Conservation (phyloP, 2,113 vertebrate genomes). For the Emydura subglobosa region DNA sequence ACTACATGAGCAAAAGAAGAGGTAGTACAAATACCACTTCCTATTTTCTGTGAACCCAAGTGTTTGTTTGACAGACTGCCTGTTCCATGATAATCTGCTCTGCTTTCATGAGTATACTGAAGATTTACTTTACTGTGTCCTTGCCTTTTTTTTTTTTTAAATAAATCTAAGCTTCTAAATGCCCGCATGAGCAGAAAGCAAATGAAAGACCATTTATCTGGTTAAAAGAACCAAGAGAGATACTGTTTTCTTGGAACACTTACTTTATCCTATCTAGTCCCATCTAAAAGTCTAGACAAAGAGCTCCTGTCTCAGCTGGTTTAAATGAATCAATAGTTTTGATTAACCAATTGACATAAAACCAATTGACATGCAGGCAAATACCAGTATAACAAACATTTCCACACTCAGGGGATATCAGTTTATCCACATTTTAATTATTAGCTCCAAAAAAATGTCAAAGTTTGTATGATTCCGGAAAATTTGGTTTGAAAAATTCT, state of each 20-base stretch:
- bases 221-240: background rate
- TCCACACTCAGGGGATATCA: background rate
- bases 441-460: background rate
- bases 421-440: background rate
- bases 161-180: background rate
- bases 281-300: conserved; percentile 22
- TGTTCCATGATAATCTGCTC: background rate
- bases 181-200: background rate
- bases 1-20: background rate
- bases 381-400: background rate
- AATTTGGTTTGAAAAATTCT: background rate
- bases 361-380: background rate
- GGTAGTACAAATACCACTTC: background rate
- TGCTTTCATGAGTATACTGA: background rate
- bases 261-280: background rate
- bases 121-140: background rate
- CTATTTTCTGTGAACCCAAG: background rate
- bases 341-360: background rate
- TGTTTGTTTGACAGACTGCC: background rate
- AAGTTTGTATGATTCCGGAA: background rate
- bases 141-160: background rate
- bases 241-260: background rate
- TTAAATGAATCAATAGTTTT: background rate
- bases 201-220: background rate
- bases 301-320: background rate